Evolutionary conservation across 2,113 vertebrate species (phyloP), one percentile per base, ranked within the genome.

Genomic region (Felis catus): DNA sequence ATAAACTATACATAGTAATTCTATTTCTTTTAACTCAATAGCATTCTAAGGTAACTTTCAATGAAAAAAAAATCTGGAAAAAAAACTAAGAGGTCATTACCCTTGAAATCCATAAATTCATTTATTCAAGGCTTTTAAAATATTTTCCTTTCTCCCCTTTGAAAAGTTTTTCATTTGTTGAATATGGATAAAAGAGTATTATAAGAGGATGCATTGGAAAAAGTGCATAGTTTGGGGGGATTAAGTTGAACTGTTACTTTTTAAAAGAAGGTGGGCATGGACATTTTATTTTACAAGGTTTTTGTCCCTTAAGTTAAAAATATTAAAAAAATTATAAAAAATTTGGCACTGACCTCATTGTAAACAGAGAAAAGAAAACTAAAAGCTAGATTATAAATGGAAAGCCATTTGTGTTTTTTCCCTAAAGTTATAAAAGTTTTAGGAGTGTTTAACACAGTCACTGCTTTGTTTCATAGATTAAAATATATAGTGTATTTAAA

Each of bases 391-490:
- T 89, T 76, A 79, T 65, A 86, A 89, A 53, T 71, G 27, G 19
- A 18, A 92, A 92, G 36, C 8, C 27, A 85, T 81, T 85, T 80
- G 48, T 87, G 14, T 18, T 39, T 84, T 48, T n/a, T 11, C 2
- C 61, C 80, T 11, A 33, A 95, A 51, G 74, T 66, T 89, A 63
- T 81, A 63, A 95, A 79, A 91, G 29, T 97, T 94, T 76, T 3
- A 65, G 16, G 15, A 76, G 39, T 84, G 15, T 85, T 81, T 45
- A 74, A 18, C 74, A 93, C 2, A 95, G 19, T 25, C 45, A 41
- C 7, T 71, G 6, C 39, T 96, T 95, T 95, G n/a, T 58, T 83
- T 95, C 83, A 7, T 25, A 73, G 33, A 70, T 70, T 80, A 84
- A 91, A 84, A 23, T 93, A 51, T 48, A 4, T 31, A 58, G 5